Conservation (phyloP, 2,797 vertebrate genomes). For the Pterois miles region DNA sequence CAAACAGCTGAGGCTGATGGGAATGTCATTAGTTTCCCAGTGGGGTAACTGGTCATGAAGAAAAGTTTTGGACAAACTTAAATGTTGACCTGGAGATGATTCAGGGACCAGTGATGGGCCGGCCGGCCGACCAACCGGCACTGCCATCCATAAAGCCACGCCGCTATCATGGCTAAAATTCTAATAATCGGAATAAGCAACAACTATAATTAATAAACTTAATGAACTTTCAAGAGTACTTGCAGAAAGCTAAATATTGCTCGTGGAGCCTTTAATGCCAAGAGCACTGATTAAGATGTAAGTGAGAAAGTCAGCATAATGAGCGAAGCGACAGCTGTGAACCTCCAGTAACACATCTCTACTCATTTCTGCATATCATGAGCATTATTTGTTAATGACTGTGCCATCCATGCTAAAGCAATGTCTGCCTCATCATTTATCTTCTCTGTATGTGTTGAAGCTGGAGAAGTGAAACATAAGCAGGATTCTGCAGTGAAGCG, state of each 20-base stretch:
- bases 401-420: neutral
- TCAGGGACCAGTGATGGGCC: neutral
- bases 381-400: constrained; percentile 14
- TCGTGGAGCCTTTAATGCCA: neutral
- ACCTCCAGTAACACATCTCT: neutral
- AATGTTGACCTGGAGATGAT: neutral
- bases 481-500: neutral
- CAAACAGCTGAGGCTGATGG: neutral
- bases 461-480: constrained; percentile 3
- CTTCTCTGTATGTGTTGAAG: neutral
- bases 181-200: neutral
- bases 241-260: constrained; percentile 6
- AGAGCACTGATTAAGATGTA: constrained; percentile 4
- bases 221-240: constrained; percentile 2
- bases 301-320: neutral
- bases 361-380: no score
- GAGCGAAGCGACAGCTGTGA: neutral
- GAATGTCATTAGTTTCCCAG: neutral
- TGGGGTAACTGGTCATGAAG: no score
- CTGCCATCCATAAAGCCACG: neutral
- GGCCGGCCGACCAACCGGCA: neutral
- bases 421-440: constrained; percentile 1
- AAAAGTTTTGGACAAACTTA: neutral
- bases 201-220: neutral
- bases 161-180: neutral